Conservation (phyloP, 2,113 vertebrate genomes). For the Syngnathus scovelli region DNA sequence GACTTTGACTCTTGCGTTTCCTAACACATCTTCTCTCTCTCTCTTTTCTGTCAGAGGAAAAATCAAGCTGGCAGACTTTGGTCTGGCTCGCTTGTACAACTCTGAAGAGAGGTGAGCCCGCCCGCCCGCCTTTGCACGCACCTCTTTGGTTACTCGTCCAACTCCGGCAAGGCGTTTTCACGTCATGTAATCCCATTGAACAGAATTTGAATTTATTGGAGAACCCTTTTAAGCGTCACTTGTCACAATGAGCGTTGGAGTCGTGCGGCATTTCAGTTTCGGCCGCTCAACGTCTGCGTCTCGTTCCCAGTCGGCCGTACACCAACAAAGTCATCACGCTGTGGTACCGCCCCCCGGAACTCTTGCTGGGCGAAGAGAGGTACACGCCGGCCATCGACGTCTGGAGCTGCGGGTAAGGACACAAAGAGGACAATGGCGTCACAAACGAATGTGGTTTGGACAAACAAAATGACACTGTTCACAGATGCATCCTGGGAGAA, state of each 20-base stretch:
- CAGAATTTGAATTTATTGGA: too few species aligned
- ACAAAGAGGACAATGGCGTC: too few species aligned
- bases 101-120: constrained; percentile 88
- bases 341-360: constrained; percentile 95
- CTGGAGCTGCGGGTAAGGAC: constrained; percentile 95
- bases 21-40: background rate
- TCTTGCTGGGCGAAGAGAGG: constrained; percentile 91
- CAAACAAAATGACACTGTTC: constrained; percentile 13
- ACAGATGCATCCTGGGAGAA: constrained; percentile 95
- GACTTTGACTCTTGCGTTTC: background rate
- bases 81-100: constrained; percentile 93
- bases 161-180: too few species aligned
- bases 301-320: constrained; percentile 84
- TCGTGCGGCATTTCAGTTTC: too few species aligned
- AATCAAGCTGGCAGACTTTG: constrained; percentile 96
- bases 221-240: too few species aligned
- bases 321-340: constrained; percentile 98
- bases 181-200: too few species aligned
- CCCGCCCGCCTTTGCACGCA: too few species aligned
- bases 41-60: constrained; percentile 78
- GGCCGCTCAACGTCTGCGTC: background rate
- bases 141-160: too few species aligned
- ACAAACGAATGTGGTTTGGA: background rate
- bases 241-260: too few species aligned
- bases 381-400: constrained; percentile 97